Base-by-base conservation (phyloP, 2,113 vertebrate genomes). In the Pygoscelis adeliae region DNA sequence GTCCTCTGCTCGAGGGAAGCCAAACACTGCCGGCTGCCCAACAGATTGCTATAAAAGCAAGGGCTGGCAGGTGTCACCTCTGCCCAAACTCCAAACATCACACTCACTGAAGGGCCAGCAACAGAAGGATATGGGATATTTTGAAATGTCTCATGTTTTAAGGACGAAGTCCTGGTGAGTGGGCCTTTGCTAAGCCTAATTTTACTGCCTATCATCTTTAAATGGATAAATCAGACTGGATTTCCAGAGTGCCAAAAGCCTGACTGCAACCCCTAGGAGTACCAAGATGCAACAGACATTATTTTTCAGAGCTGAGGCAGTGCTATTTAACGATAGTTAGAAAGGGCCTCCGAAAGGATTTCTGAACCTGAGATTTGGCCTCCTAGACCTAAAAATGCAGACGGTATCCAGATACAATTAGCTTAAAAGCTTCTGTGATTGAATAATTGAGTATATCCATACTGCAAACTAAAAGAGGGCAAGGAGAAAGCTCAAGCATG, bases 391-490 rank as follows among this genome's bases (percentile, higher is more conserved):
- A 87, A 91, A 95, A 89, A 79, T 25, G 58, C 40, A 69, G 42
- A 55, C 34, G 0, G 0, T 66, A 69, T 59, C 40, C 78, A 94
- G 70, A 76, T 26, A 63, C 53, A 89, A 89, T 79, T 69, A 94
- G 56, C 84, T 88, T 96, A 91, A 95, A 96, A 96, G 92, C 85
- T 88, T 94, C 81, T 90, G 62, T 90, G 85, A 96, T 66, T 90
- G 91, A 85, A 90, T 95, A 95, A 94, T 76, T 93, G 83, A 95
- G 72, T 42, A 96, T 40, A 72, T 76, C 72, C 27, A 76, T 85
- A 87, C 12, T 71, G 77, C 65, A 87, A 89, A 91, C 52, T 79
- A 71, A 5, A 8, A 94, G 49, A 96, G 70, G 78, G 70, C 81
- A 96, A 91, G 78, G 34, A 94, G 46, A 85, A 92, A 87, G 65